These are phyloP conservation scores for Nomada goodeniana DNA, from an alignment of 2,888 invertebrate species.

Conservation along the genomic window DNA sequence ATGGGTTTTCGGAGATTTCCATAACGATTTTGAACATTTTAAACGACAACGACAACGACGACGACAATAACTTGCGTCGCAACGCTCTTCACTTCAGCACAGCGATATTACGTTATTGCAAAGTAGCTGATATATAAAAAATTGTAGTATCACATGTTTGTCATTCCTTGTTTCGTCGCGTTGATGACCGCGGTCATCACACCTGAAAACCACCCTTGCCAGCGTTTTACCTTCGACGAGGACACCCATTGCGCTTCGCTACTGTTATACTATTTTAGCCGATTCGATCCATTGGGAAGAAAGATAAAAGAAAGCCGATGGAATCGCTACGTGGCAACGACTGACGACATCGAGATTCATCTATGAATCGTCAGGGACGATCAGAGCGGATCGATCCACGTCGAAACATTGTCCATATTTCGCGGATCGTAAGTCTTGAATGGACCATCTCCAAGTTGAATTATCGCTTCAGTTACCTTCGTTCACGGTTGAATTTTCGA, in stretches of 20 bases:
- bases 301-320: background rate
- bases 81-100: slow-evolving; percentile 50
- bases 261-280: background rate
- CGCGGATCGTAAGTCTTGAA: background rate
- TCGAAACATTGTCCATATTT: background rate
- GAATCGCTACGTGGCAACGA: background rate
- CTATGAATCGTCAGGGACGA: background rate
- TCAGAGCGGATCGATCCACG: background rate
- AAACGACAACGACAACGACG: slow-evolving; percentile 1
- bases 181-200: background rate
- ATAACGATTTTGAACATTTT: background rate
- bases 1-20: too few species aligned
- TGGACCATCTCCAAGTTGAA: background rate
- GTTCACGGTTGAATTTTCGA: background rate
- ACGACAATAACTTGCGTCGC: slow-evolving; percentile 56
- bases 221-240: slow-evolving; percentile 8
- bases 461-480: background rate
- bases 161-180: slow-evolving; percentile 46
- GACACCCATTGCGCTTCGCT: background rate
- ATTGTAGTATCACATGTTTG: slow-evolving; percentile 74
- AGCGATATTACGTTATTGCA: slow-evolving; percentile 68
- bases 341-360: background rate
- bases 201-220: slow-evolving; percentile 42
- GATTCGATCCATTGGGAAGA: background rate
- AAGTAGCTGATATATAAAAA: slow-evolving; percentile 76